Evolutionary conservation across 1,140 invertebrate species (phyloP).

Genomic region (Eriocheir sinensis): DNA sequence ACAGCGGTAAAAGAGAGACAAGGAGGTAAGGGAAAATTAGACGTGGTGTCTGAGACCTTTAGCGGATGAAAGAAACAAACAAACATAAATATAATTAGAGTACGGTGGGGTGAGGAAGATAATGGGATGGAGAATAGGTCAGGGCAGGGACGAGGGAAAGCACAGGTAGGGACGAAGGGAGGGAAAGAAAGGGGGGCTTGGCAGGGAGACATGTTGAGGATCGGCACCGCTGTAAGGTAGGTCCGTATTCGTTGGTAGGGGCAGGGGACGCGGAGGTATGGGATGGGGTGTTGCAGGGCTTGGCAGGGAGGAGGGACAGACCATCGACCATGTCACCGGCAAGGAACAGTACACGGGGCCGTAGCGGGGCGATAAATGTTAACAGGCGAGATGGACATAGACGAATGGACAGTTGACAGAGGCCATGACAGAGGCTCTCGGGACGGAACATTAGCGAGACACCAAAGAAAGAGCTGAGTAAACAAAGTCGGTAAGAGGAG

Average conservation of each 20-base stretch:
- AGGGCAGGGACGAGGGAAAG: background rate
- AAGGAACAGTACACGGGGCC: background rate
- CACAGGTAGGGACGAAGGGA: background rate
- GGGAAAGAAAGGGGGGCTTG: background rate
- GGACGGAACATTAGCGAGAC: background rate
- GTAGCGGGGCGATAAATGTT: background rate
- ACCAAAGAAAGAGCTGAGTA: background rate
- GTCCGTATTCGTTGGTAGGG: too few relatives aligned
- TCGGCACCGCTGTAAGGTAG: background rate
- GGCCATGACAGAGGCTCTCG: background rate
- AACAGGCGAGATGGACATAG: background rate
- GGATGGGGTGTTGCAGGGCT: background rate
- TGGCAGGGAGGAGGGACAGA: background rate
- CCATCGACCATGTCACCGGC: background rate
- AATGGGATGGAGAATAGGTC: background rate
- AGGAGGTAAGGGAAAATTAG: background rate
- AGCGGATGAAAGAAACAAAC: background rate
- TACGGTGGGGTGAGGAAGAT: background rate
- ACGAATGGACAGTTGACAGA: background rate
- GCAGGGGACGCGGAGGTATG: background rate
- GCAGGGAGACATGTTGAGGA: background rate
- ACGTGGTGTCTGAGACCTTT: background rate
- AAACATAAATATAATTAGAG: background rate
- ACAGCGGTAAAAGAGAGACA: background rate
- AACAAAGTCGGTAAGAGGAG: background rate